A percentile compares a stretch with the other conserved stretches of the same genome.
These are phyloP conservation scores for Coracopsis vasa DNA, from an alignment of 2,113 vertebrate genomes.

Conservation along the genomic window DNA sequence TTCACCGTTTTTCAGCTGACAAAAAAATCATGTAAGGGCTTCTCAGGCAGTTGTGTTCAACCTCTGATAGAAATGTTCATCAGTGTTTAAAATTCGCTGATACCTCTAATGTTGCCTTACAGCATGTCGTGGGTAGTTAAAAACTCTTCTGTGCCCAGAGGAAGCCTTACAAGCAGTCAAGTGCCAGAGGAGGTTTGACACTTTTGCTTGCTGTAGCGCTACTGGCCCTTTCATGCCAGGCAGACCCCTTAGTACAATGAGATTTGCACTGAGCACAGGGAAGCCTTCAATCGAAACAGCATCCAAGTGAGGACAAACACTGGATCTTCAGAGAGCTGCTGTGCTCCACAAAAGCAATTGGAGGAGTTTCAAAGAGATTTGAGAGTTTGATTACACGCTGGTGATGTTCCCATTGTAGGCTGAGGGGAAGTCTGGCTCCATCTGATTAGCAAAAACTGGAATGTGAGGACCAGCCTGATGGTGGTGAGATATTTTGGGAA, in stretches of 20 bases:
- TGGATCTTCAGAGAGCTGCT: neutral
- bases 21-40: neutral
- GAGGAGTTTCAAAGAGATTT: neutral
- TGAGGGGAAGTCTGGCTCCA: neutral
- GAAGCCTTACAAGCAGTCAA: neutral
- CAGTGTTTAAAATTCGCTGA: neutral
- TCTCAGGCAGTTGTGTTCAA: neutral
- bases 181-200: neutral
- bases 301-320: neutral
- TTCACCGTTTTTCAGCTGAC: neutral
- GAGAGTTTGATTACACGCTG: neutral
- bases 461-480: neutral
- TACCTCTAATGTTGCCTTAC: neutral
- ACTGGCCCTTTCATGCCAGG: rapidly evolving
- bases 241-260: neutral
- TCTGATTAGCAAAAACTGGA: slow-evolving; percentile 9
- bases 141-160: neutral
- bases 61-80: neutral
- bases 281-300: neutral
- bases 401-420: neutral
- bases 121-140: neutral
- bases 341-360: neutral
- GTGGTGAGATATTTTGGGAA: neutral
- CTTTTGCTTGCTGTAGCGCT: neutral
- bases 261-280: neutral